phyloP scores from a whole-genome alignment of 2,888 invertebrate genomes.

The Cephus nigrinus region DNA sequence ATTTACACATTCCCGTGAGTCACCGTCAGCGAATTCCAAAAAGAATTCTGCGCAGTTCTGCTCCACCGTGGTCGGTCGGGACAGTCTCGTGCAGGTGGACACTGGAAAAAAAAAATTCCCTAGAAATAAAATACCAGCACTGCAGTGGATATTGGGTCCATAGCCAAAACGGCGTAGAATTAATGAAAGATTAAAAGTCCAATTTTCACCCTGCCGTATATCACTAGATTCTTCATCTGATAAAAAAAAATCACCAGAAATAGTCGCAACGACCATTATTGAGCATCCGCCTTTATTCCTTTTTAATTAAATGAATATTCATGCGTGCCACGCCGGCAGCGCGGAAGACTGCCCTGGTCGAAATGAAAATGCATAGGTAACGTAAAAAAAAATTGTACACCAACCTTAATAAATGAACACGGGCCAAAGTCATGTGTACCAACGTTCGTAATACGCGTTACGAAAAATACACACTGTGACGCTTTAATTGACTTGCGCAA shows the following conservation, averaged over 20 bases:
- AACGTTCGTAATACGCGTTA: not conserved
- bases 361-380: not conserved
- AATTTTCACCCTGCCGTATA: not conserved
- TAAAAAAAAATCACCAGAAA: not conserved
- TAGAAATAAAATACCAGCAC: not conserved
- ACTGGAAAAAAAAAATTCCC: not conserved
- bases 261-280: not conserved
- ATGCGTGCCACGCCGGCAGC: slow-evolving; percentile 14
- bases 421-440: not conserved
- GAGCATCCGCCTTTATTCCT: slow-evolving; percentile 11
- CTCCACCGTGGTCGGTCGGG: no score
- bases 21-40: not conserved
- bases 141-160: not conserved
- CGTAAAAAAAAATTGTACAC: not conserved
- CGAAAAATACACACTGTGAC: not conserved
- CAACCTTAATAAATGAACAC: not conserved
- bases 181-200: slow-evolving; percentile 11
- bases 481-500: not conserved
- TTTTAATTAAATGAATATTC: slow-evolving; percentile 38
- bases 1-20: slow-evolving; percentile 4
- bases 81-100: not conserved
- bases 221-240: not conserved
- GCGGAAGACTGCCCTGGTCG: not conserved
- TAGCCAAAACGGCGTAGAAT: not conserved
- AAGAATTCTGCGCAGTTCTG: not conserved